Evolutionary conservation across 2,113 vertebrate genomes (phyloP), one percentile per base, ranked within the genome.

Genomic region (Poicephalus gulielmi): DNA sequence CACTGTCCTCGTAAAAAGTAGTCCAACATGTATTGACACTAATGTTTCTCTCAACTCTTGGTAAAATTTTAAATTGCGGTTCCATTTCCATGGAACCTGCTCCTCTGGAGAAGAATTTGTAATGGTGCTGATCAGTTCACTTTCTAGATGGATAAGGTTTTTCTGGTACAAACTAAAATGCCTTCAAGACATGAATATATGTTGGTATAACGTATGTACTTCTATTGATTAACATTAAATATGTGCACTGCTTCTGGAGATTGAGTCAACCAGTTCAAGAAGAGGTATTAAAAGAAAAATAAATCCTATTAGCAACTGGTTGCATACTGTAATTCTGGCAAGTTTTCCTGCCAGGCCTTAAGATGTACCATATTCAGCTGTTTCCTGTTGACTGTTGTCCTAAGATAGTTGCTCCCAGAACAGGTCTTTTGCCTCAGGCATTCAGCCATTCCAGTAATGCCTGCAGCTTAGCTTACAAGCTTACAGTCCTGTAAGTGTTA

Each of bases 191-290:
- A n/a, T 52, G n/a, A 66, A 52, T 73, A 47, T 69, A 37, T 83
- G 35, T 73, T 77, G 44, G 30, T 80, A 6, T 74, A 83, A 86
- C 67, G 49, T 59, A 77, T 60, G 37, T 35, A 23, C 30, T 79
- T 83, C 47, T 75, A 66, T 28, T 90, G 78, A 86, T 86, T 83
- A 88, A 73, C 62, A 88, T 57, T 57, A 92, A 94, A 86, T 90
- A 81, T 6, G 5, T 2, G 3, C 49, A 23, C 59, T 83, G 83
- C 49, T 90, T 63, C 68, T 86, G 76, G 53, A 86, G 68, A 70
- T 52, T 31, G 82, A 86, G 88, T 88, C 83, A 94, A 70, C 59
- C 76, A 63, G 71, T 90, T 86, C 85, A 71, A 24, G 73, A 90
- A 90, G 47, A 77, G 83, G 41, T n/a, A 70, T 66, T 66, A 59